Base-by-base conservation (phyloP, 64 coral and sea anemone genomes). In the Actinia equina region DNA sequence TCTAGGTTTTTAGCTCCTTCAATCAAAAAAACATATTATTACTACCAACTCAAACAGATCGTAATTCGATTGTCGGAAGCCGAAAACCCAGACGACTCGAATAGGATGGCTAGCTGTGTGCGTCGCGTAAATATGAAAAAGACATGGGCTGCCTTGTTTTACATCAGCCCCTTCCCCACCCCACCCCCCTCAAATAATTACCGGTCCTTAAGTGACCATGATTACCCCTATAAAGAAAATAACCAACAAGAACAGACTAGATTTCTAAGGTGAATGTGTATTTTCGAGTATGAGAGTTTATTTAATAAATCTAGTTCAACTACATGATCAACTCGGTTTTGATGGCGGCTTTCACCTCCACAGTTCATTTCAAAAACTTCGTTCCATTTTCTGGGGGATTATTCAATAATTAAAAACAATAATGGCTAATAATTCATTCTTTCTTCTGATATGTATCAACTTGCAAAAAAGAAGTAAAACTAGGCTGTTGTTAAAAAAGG, bases 181-280 rank as follows among this genome's bases (percentile, higher is more conserved):
- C 2, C 7, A 49, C 46, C 46, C 46, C 46, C 46, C 4, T 2
- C 2, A 49, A 49, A 49, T 4, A 49, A 49, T 49, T 4, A 49
- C 46, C 46, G 7, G 0, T 49, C 4, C 46, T 8, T 49, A 8
- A 6, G 46, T 49, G 59, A 60, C 15, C 15, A 19, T 18, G 0
- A 60, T 0, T 0, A 37, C 30, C 30, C 30, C 30, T 37, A 1
- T 37, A 37, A 37, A 37, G 30, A 37, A 60, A 54, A 43, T 16
- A 43, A 37, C 79, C 19, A 59, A 82, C 19, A 53, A 53, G 43
- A 82, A 82, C 43, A 49, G 43, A 44, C 54, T 53, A 4, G 20
- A 53, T 83, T 51, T 83, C 37, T 49, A 22, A 83, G 52, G 45
- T 42, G 54, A 83, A 83, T 51, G 45, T 58, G 80, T 51, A 83